Base-by-base conservation (phyloP, 2,888 invertebrate species). In the Drosophila bunnanda region DNA sequence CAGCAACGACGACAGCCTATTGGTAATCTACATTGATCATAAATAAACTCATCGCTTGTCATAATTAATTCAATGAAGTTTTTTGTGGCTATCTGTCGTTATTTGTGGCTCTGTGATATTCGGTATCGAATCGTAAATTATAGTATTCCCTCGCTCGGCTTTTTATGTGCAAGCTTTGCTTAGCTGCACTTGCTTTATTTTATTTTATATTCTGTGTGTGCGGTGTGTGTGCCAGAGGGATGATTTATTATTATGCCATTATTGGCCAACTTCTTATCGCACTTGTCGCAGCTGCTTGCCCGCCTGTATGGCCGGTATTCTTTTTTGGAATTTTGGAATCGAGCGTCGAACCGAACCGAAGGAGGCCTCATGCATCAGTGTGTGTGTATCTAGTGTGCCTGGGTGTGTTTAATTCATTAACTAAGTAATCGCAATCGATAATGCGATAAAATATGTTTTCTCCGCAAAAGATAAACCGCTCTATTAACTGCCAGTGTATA, bases 341-440 rank as follows among this genome's bases (percentile, higher is more conserved):
- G 9, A 22, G 32, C 22, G 6, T 32, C 38, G 5, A 17, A 20
- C 57, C 25, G 32, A 34, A 25, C 58, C 59, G 32, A 60, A 59
- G 60, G 59, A 60, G 39, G n/a, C 39, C 13, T 34, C 15, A 32
- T 20, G 25, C 46, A 28, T 30, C 6, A 41, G 36, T 12, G n/a
- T 13, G 34, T 13, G 20, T 57, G n/a, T 57, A 12, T 25, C 22
- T 39, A 4, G 25, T 17, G 22, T 17, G 4, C 25, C 12, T 30
- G 17, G 25, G 43, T 85, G 69, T 73, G 82, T 77, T 76, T 78
- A 78, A 80, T 86, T 80, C 78, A 80, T 83, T 88, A 77, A 78
- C 83, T 83, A 80, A 69, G 86, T 87, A 87, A 88, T 88, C 76
- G 84, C 73, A 88, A 84, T 88, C 89, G 84, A 88, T 88, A 84